phyloP scores from a whole-genome alignment of 2,113 vertebrate genomes.

The Carettochelys insculpta region DNA sequence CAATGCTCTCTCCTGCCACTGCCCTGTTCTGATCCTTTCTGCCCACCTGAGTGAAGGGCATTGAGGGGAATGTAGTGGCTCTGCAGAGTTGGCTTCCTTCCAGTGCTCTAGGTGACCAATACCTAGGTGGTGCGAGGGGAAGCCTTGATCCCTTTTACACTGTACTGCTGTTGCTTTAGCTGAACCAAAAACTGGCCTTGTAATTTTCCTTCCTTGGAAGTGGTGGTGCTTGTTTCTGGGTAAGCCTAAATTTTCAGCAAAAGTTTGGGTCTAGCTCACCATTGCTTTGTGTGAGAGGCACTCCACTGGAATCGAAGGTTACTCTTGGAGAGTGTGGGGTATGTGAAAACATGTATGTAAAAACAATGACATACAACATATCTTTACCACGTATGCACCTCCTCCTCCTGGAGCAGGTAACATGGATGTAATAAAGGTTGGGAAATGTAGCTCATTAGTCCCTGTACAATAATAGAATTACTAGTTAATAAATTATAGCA shows the following conservation, averaged over 20 bases:
- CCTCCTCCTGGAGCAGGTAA: background rate
- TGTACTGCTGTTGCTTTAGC: background rate
- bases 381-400: background rate
- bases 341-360: rapidly evolving
- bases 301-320: background rate
- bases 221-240: background rate
- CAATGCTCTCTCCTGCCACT: background rate
- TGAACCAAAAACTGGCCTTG: background rate
- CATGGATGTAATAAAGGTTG: background rate
- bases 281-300: background rate
- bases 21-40: rapidly evolving
- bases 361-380: background rate
- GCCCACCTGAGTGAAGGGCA: rapidly evolving
- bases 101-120: background rate
- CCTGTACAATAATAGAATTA: background rate
- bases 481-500: background rate
- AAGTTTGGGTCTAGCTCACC: background rate
- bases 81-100: background rate
- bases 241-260: background rate
- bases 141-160: background rate
- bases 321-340: background rate
- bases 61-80: rapidly evolving
- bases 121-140: rapidly evolving
- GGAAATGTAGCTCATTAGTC: background rate
- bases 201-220: background rate